A percentile compares a stretch with the other conserved stretches of the same genome.
phyloP scores from a whole-genome alignment of 2,113 vertebrate species.

The Campylomormyrus numenius region DNA sequence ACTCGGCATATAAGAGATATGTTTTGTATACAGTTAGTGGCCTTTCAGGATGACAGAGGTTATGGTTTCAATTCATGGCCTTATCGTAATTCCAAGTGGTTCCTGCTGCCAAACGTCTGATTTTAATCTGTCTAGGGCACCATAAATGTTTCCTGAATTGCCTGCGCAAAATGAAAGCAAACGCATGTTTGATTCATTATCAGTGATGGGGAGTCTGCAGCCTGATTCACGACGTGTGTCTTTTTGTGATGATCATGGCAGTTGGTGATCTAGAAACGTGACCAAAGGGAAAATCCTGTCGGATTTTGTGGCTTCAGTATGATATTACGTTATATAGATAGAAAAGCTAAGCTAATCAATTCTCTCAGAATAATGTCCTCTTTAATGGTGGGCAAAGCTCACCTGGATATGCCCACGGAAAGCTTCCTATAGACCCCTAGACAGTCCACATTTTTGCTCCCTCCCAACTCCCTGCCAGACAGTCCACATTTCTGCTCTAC shows the following conservation, averaged over 20 bases:
- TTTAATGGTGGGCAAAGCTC: not conserved
- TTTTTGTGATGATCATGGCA: not conserved
- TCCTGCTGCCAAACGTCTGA: not conserved
- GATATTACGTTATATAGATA: not conserved
- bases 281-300: not conserved
- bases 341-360: not conserved
- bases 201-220: not conserved
- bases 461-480: not conserved
- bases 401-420: not conserved
- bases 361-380: not conserved
- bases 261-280: not conserved
- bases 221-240: not conserved
- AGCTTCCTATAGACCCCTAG: constrained; percentile 38
- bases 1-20: not conserved
- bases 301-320: not conserved
- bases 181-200: not conserved
- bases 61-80: not conserved
- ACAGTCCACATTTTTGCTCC: not conserved
- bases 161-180: not conserved
- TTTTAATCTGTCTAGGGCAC: not conserved
- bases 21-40: not conserved
- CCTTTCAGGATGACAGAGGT: not conserved
- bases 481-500: not conserved
- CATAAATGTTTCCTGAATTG: constrained; percentile 3
- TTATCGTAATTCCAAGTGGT: not conserved